Evolutionary conservation across 2,888 invertebrate species (phyloP).

Genomic region (Osmoderma eremita): DNA sequence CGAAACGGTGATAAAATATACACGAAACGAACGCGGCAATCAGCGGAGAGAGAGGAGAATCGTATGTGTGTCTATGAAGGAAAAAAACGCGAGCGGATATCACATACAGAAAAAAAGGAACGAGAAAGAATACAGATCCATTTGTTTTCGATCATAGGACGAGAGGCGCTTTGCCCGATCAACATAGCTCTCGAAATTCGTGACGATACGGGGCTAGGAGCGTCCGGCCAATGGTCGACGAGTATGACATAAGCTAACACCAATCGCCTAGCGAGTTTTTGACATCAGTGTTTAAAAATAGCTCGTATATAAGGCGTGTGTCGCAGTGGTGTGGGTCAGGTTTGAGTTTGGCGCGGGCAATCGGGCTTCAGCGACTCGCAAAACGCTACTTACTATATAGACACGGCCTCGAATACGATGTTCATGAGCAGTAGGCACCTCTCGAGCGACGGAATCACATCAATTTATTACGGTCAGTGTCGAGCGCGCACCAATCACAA

Average conservation of each 20-base stretch:
- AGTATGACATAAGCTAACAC: constrained; percentile 56
- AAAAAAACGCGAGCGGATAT: constrained; percentile 33
- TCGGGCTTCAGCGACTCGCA: constrained; percentile 53
- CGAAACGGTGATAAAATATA: constrained; percentile 12
- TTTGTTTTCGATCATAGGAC: constrained; percentile 55
- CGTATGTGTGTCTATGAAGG: constrained; percentile 12
- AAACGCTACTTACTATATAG: neutral
- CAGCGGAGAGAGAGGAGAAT: neutral
- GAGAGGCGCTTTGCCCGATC: constrained; percentile 52
- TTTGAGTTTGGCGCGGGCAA: constrained; percentile 61
- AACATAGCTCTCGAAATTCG: constrained; percentile 52
- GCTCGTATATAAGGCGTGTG: constrained; percentile 58
- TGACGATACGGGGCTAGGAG: constrained; percentile 41
- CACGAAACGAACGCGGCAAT: neutral
- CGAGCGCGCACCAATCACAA: constrained; percentile 16
- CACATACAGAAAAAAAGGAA: constrained; percentile 45
- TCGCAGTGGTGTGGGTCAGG: constrained; percentile 59
- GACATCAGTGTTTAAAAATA: constrained; percentile 62
- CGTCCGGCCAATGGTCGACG: constrained; percentile 54
- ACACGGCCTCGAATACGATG: constrained; percentile 59
- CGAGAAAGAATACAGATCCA: constrained; percentile 47
- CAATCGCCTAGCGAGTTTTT: constrained; percentile 53
- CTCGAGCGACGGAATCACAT: constrained; percentile 16
- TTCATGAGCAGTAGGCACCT: constrained; percentile 55
- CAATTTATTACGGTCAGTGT: constrained; percentile 20